phyloP scores from a whole-genome alignment of 2,113 vertebrate genomes.

The Tiliqua scincoides region DNA sequence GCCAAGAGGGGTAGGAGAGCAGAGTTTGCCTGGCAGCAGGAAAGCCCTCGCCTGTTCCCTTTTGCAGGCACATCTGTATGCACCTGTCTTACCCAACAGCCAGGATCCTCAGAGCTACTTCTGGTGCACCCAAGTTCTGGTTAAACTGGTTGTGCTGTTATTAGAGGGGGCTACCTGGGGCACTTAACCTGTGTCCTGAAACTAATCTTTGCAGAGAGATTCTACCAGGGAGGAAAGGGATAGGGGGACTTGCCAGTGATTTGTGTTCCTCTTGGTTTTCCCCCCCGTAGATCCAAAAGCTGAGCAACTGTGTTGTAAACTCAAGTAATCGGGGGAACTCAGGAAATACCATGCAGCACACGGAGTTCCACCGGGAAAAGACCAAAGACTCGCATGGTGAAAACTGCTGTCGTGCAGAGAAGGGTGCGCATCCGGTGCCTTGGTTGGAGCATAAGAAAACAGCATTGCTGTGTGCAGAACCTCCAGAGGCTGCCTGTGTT shows the following conservation, averaged over 20 bases:
- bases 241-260: neutral
- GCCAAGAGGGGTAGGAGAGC: too few species aligned
- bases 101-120: too few species aligned
- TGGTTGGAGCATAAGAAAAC: conserved; percentile 84
- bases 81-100: too few species aligned
- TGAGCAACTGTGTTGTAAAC: conserved; percentile 78
- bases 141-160: too few species aligned
- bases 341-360: conserved; percentile 72
- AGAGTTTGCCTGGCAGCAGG: too few species aligned
- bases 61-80: too few species aligned
- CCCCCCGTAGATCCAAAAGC: conserved; percentile 79
- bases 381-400: conserved; percentile 87
- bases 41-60: too few species aligned
- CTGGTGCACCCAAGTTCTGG: too few species aligned
- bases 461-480: conserved; percentile 72
- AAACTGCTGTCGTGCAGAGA: conserved; percentile 80
- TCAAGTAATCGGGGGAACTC: conserved; percentile 76
- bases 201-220: neutral
- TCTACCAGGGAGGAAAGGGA: too few species aligned
- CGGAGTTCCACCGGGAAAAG: conserved; percentile 81
- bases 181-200: neutral
- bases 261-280: neutral
- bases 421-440: conserved; percentile 81
- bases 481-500: conserved; percentile 74
- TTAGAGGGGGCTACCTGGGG: neutral